Conservation (phyloP, 2,888 invertebrate species). For the Gymnosoma rotundatum region DNA sequence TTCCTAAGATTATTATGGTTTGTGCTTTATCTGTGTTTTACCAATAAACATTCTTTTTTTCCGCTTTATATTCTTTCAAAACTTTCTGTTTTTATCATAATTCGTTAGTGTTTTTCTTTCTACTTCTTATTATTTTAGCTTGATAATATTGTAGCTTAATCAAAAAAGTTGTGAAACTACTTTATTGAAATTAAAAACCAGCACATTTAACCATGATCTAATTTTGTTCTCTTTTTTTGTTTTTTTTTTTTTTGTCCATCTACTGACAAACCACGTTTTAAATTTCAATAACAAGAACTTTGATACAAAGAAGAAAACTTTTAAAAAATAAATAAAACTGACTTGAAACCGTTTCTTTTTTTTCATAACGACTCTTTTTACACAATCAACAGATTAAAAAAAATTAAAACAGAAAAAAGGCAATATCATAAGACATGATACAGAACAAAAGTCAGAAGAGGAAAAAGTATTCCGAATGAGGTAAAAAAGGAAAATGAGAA, state of each 20-base stretch:
- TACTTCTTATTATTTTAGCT: slow-evolving; percentile 15
- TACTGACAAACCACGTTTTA: slow-evolving; percentile 62
- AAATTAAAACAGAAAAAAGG: neutral
- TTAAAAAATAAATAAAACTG: slow-evolving; percentile 48
- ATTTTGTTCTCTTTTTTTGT: slow-evolving; percentile 42
- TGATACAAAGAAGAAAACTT: slow-evolving; percentile 32
- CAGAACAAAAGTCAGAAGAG: slow-evolving; percentile 57
- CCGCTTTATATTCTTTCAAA: slow-evolving; percentile 25
- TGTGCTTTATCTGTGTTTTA: slow-evolving; percentile 29
- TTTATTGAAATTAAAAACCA: slow-evolving; percentile 70
- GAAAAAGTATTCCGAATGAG: slow-evolving; percentile 48
- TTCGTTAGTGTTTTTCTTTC: neutral
- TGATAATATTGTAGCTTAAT: slow-evolving; percentile 58
- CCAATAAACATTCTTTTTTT: slow-evolving; percentile 6
- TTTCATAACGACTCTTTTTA: slow-evolving; percentile 3
- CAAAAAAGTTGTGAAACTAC: slow-evolving; percentile 65
- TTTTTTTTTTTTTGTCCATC: slow-evolving; percentile 13
- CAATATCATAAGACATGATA: slow-evolving; percentile 52
- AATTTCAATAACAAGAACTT: slow-evolving; percentile 67
- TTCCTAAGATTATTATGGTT: slow-evolving; percentile 29
- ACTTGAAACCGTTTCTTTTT: slow-evolving; percentile 47
- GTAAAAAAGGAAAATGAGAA: slow-evolving; percentile 30
- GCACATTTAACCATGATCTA: slow-evolving; percentile 70
- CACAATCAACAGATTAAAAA: slow-evolving; percentile 8
- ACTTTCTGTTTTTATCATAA: slow-evolving; percentile 62